Evolutionary conservation across 2,113 vertebrate genomes (phyloP).

Genomic region (Leuciscus idus): DNA sequence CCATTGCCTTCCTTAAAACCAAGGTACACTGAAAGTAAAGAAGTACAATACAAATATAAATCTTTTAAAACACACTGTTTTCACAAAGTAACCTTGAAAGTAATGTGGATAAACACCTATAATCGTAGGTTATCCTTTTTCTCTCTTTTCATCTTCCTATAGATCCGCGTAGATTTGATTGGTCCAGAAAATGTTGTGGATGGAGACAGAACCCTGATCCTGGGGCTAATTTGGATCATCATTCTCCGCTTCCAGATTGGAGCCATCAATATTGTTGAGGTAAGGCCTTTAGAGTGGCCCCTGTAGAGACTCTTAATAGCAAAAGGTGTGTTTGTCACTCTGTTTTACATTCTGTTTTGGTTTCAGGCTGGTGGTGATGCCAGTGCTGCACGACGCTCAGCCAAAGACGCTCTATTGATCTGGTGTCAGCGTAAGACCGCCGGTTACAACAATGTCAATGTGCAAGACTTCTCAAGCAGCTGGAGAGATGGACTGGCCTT

Average conservation of each 20-base stretch:
- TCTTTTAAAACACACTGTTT: neutral
- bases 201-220: slow-evolving; percentile 87
- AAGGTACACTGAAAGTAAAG: slow-evolving; percentile 72
- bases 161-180: slow-evolving; percentile 88
- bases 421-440: slow-evolving; percentile 92
- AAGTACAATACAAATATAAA: neutral
- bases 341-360: neutral
- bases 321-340: neutral
- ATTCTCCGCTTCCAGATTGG: slow-evolving; percentile 93
- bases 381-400: slow-evolving; percentile 79
- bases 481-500: slow-evolving; percentile 90
- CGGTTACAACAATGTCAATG: slow-evolving; percentile 78
- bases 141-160: neutral
- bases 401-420: slow-evolving; percentile 87
- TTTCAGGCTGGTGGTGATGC: slow-evolving; percentile 77
- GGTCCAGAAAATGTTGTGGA: slow-evolving; percentile 94
- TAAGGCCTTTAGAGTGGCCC: slow-evolving; percentile 56
- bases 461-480: slow-evolving; percentile 88
- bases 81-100: neutral
- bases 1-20: slow-evolving; percentile 86
- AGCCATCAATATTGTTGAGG: slow-evolving; percentile 84
- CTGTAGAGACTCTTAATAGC: neutral
- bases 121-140: neutral
- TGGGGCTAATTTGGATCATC: slow-evolving; percentile 93
- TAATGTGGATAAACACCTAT: neutral